Conservation (phyloP, 2,888 invertebrate genomes). For the Osmoderma eremita region DNA sequence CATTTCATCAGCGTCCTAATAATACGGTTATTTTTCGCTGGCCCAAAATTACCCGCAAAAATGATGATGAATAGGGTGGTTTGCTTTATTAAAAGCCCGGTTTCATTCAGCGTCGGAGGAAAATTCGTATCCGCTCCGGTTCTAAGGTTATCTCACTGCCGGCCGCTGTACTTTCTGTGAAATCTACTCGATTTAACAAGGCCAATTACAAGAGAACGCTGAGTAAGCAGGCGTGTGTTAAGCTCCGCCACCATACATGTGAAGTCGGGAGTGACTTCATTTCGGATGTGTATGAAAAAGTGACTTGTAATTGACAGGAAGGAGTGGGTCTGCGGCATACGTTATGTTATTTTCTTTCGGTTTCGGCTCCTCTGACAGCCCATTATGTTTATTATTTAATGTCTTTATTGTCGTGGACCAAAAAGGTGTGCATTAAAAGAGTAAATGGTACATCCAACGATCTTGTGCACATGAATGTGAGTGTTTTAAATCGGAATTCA, state of each 20-base stretch:
- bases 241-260: conserved; percentile 36
- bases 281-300: conserved; percentile 39
- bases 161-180: conserved; percentile 33
- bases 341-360: conserved; percentile 42
- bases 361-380: conserved; percentile 45
- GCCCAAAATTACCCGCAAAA: conserved; percentile 39
- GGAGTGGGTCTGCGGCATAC: conserved; percentile 47
- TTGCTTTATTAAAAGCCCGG: conserved; percentile 43
- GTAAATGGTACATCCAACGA: neutral
- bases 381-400: conserved; percentile 48
- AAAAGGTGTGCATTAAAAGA: conserved; percentile 17
- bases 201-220: conserved; percentile 43
- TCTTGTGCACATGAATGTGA: neutral
- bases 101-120: conserved; percentile 18
- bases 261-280: conserved; percentile 39
- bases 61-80: conserved; percentile 43
- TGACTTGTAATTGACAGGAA: conserved; percentile 46
- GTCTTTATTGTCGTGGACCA: conserved; percentile 45
- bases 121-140: conserved; percentile 19
- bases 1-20: conserved; percentile 23
- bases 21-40: conserved; percentile 38
- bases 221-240: conserved; percentile 43
- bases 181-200: conserved; percentile 44
- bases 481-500: neutral
- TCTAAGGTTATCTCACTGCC: conserved; percentile 23